Percentiles rank a stretch among this genome's conserved stretches.
These are phyloP conservation scores for Ditula angustiorana DNA, from an alignment of 2,888 invertebrate species.

Conservation along the genomic window DNA sequence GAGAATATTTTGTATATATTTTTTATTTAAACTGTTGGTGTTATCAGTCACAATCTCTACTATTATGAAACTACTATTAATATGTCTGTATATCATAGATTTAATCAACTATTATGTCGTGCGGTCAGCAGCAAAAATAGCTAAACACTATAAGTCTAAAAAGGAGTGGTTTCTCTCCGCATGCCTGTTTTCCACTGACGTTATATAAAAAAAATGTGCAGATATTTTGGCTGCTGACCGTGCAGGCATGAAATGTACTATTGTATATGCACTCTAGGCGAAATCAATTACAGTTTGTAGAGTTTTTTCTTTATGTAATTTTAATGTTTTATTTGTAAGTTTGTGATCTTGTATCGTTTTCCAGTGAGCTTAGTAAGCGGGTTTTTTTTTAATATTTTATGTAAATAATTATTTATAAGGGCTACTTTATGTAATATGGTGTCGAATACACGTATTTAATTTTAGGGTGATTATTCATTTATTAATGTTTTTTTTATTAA, in stretches of 20 bases:
- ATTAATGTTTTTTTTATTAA: too few relatives aligned
- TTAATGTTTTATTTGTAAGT: constrained; percentile 9
- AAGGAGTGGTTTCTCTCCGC: too few relatives aligned
- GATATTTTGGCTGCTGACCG: too few relatives aligned
- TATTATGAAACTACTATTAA: background rate
- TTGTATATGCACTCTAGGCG: constrained; percentile 11
- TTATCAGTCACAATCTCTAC: constrained; percentile 17
- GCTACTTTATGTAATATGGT: background rate
- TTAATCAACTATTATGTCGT: too few relatives aligned
- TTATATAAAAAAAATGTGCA: too few relatives aligned
- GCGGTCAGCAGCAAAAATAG: too few relatives aligned
- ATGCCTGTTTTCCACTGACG: too few relatives aligned
- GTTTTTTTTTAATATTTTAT: constrained; percentile 12
- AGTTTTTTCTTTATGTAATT: constrained; percentile 10
- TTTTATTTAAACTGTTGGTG: constrained; percentile 16
- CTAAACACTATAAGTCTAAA: too few relatives aligned
- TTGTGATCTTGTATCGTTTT: constrained; percentile 7
- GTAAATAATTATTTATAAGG: background rate
- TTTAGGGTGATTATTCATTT: too few relatives aligned
- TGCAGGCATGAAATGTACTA: too few relatives aligned
- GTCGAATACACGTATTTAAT: background rate
- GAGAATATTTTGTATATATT: background rate
- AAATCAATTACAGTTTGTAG: constrained; percentile 2
- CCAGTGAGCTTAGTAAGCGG: constrained; percentile 23
- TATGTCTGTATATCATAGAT: too few relatives aligned